Percentiles rank a stretch among this genome's conserved stretches.
phyloP scores from a whole-genome alignment of 2,888 invertebrate species.

The Hyalella azteca region DNA sequence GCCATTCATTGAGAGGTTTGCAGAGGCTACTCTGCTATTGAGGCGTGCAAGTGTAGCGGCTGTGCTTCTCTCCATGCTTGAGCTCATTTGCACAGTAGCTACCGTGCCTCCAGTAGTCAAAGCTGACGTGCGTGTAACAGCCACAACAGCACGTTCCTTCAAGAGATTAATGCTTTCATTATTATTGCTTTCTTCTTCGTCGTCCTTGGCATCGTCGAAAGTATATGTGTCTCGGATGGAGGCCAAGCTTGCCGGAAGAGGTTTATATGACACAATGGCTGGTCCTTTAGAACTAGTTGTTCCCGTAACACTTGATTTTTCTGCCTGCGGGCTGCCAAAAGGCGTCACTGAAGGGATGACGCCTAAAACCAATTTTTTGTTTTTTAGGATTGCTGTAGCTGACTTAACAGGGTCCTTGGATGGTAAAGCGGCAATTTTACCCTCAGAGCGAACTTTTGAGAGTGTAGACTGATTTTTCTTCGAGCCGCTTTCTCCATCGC shows the following conservation, averaged over 20 bases:
- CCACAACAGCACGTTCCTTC: constrained; percentile 6
- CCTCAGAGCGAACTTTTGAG: neutral
- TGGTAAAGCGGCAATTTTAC: neutral
- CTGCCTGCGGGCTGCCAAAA: neutral
- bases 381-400: neutral
- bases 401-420: neutral
- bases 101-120: neutral
- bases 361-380: neutral
- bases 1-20: neutral
- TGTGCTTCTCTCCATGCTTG: neutral
- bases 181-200: constrained; percentile 18
- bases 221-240: neutral
- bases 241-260: neutral
- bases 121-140: neutral
- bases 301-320: neutral
- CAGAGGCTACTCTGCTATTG: neutral
- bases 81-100: neutral
- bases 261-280: neutral
- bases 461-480: neutral
- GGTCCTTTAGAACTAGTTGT: neutral
- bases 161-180: neutral
- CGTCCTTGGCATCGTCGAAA: neutral
- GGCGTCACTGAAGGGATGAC: neutral
- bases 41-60: neutral
- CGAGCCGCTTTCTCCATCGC: neutral